Evolutionary conservation across 2,797 vertebrate species (phyloP), one percentile per base, ranked within the genome.

Genomic region (Craterocephalus amniculus): DNA sequence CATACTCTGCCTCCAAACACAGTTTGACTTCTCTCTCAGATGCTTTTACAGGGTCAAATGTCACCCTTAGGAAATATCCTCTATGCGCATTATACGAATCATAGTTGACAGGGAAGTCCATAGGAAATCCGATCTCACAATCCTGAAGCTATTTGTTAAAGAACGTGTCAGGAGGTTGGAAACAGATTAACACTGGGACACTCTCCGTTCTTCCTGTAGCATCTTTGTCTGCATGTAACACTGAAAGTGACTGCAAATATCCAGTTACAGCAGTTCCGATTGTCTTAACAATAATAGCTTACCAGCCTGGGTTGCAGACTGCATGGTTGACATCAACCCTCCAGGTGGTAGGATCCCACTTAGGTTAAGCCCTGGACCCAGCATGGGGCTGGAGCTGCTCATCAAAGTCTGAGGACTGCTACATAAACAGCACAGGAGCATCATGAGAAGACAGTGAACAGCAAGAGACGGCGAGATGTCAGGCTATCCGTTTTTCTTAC

Each of bases 401-500:
- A 98, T 97, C 93, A 98, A 88, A 72, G 96, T 95, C 93, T 97
- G 97, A 65, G 97, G 94, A 91, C 96, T 98, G 93, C 97, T 97
- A 92, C 61, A 89, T 78, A 88, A 5, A 85, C 71, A 84, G 10
- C 2, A 69, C 29, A 76, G 29, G n/a, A 58, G 18, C 1, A 26
- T 64, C 31, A 71, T n/a, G 20, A 74, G 36, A 36, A 34, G 18
- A 75, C 29, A 11, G 16, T 1, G 24, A 35, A 2, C 0, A 34
- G 4, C 22, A 27, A 22, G 29, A 2, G 9, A 54, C n/a, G 16
- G 0, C 1, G 10, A 18, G 6, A 2, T 22, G 27, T 38, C 22
- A 10, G 20, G 12, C 11, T 1, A 4, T 48, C 27, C 4, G 10
- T 43, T 40, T 9, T 9, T 57, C 87, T 89, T 83, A 99, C 97